Evolutionary conservation across 92 coral and sea anemone species (phyloP), one percentile per base, ranked within the genome.

Genomic region (Zoanthus gigantus): DNA sequence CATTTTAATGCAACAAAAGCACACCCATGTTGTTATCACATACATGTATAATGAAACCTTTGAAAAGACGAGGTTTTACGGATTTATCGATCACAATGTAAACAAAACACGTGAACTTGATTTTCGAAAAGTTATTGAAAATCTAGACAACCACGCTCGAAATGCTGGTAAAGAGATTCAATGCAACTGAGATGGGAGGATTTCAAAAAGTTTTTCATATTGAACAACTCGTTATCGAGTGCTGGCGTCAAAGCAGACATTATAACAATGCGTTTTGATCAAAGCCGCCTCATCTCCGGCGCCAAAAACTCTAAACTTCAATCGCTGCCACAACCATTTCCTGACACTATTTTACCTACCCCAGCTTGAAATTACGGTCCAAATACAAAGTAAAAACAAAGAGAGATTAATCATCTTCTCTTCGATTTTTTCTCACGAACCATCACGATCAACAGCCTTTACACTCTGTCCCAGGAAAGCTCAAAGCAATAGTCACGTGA

Each of bases 401-500:
- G 81, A 76, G 10, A 23, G 56, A 76, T 30, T 48, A 42, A 50
- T 76, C 65, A 16, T 75, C 37, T 54, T 76, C 37, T 34, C 42
- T 37, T 37, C 56, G 56, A 50, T 1, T 50, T 50, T 11, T 7
- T 50, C 56, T 50, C 12, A 0, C 28, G 7, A 9, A 9, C n/a
- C 65, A 52, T 3, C 45, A 1, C 47, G 0, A 9, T 9, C 16
- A 16, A 7, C 23, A 6, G 29, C 46, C 53, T 44, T 48, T 11
- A 29, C 42, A 60, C 81, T 76, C 81, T 42, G 50, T 76, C 65
- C 60, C 81, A 17, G 32, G 74, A 69, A 30, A 31, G 10, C 13
- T 10, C 45, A n/a, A 37, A 72, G 5, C 74, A 32, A 69, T 69
- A 16, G 81, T 76, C 61, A 76, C 81, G 63, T 76, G 81, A 28